Percentiles rank a stretch among this genome's conserved stretches.
phyloP scores from a whole-genome alignment of 2,888 invertebrate genomes.

The Temnothorax unifasciatus region DNA sequence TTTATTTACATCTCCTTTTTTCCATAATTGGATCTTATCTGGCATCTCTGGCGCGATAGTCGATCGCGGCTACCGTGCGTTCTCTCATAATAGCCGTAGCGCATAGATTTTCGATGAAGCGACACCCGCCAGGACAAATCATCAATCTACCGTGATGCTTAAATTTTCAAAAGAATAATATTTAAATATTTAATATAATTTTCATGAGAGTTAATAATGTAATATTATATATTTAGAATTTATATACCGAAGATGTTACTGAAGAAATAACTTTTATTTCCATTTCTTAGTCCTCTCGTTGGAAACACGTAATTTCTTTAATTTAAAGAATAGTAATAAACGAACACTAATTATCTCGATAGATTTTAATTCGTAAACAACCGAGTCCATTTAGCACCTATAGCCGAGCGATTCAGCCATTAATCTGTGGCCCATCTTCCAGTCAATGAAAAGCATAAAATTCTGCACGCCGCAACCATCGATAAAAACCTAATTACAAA shows the following conservation, averaged over 20 bases:
- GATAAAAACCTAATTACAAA: constrained; percentile 82
- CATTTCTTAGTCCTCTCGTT: background rate
- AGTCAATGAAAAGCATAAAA: constrained; percentile 77
- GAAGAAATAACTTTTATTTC: background rate
- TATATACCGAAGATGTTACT: constrained; percentile 6
- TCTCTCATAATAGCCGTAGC: constrained; percentile 61
- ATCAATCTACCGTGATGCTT: background rate
- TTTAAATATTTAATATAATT: constrained; percentile 18
- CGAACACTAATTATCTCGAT: constrained; percentile 70
- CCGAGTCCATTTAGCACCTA: constrained; percentile 80
- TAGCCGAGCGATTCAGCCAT: constrained; percentile 70
- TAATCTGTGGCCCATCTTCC: constrained; percentile 77
- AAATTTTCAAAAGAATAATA: background rate
- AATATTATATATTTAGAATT: background rate
- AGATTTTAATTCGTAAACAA: constrained; percentile 73
- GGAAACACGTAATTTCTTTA: constrained; percentile 37
- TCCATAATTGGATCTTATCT: constrained; percentile 72
- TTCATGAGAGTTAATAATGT: background rate
- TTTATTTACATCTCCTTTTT: constrained; percentile 70
- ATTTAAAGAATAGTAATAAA: constrained; percentile 65
- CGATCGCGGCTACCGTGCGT: constrained; percentile 71
- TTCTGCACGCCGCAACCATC: constrained; percentile 75
- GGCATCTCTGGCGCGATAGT: constrained; percentile 66
- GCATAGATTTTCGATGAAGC: constrained; percentile 68
- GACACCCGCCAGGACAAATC: constrained; percentile 44